A percentile compares a stretch with the other conserved stretches of the same genome.
Evolutionary conservation across 2,888 invertebrate genomes (phyloP).

Genomic region (Ichneumoninae sp.): DNA sequence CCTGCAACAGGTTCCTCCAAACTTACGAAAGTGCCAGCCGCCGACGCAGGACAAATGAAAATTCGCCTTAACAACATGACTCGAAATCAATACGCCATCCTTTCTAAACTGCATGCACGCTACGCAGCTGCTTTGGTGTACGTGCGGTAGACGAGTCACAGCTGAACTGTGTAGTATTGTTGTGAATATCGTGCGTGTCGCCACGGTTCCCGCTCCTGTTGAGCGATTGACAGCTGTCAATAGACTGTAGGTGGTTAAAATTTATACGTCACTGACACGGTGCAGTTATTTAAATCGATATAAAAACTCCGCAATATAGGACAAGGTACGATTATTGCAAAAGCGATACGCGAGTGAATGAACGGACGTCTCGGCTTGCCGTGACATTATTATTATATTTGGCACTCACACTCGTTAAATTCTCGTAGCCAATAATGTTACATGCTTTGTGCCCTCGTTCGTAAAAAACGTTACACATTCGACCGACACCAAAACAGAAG

Average conservation of each 20-base stretch:
- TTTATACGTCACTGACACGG: conserved; percentile 1
- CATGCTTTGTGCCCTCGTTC: background rate
- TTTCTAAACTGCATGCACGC: conserved; percentile 27
- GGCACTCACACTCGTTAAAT: background rate
- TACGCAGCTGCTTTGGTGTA: conserved; percentile 25
- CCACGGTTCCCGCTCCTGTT: background rate
- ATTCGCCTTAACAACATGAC: conserved; percentile 55
- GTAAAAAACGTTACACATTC: background rate
- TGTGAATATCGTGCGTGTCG: conserved; percentile 29
- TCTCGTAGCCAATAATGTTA: background rate
- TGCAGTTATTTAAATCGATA: background rate
- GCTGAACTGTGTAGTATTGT: conserved; percentile 39
- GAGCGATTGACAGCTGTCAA: conserved; percentile 59
- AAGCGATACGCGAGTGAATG: conserved; percentile 41
- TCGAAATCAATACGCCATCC: conserved; percentile 66
- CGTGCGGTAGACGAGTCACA: conserved; percentile 30
- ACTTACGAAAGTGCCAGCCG: conserved; percentile 12
- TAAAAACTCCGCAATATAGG: conserved; percentile 48
- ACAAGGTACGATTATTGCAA: conserved; percentile 57
- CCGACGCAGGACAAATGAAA: conserved; percentile 10
- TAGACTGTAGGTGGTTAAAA: background rate
- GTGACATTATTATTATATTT: conserved; percentile 27
- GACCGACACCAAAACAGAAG: background rate
- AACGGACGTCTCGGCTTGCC: conserved; percentile 21
- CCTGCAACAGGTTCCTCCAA: conserved; percentile 9